Percentiles rank a stretch among this genome's conserved stretches.
Conservation (phyloP, 1,140 invertebrate species). For the Brachionus calyciflorus region DNA sequence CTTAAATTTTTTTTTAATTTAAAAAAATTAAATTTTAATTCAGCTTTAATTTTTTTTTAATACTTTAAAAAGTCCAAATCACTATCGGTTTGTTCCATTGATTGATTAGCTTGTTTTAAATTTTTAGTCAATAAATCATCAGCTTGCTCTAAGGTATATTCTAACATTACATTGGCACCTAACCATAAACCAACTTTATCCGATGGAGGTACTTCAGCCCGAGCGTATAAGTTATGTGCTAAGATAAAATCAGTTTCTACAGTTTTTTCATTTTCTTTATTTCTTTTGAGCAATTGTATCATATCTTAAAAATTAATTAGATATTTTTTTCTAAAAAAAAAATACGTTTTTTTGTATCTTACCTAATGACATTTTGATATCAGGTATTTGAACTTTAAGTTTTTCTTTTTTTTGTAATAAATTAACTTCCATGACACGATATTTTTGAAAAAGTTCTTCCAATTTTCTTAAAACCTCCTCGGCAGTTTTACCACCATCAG, state of each 20-base stretch:
- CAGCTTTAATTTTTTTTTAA: too few species aligned
- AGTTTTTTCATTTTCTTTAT: slow-evolving; percentile 22
- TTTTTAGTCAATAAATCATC: slow-evolving; percentile 39
- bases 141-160: slow-evolving; percentile 46
- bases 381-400: slow-evolving; percentile 33
- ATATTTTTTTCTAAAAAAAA: not conserved
- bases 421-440: slow-evolving; percentile 40
- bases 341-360: not conserved
- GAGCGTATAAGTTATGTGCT: slow-evolving; percentile 16
- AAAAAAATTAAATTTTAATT: too few species aligned
- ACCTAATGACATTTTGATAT: slow-evolving; percentile 44
- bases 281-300: slow-evolving; percentile 31
- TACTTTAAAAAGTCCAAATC: slow-evolving; percentile 46
- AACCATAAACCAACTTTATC: slow-evolving; percentile 47
- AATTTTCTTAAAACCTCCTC: slow-evolving; percentile 28
- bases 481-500: slow-evolving; percentile 18
- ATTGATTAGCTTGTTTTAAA: slow-evolving; percentile 26
- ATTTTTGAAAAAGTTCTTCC: slow-evolving; percentile 43
- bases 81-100: slow-evolving; percentile 24
- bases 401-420: slow-evolving; percentile 37
- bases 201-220: slow-evolving; percentile 20
- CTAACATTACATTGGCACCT: slow-evolving; percentile 46
- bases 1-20: too few species aligned
- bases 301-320: slow-evolving; percentile 7
- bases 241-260: slow-evolving; percentile 43